phyloP scores from a whole-genome alignment of 2,888 invertebrate species.

The Entomobrya proxima region DNA sequence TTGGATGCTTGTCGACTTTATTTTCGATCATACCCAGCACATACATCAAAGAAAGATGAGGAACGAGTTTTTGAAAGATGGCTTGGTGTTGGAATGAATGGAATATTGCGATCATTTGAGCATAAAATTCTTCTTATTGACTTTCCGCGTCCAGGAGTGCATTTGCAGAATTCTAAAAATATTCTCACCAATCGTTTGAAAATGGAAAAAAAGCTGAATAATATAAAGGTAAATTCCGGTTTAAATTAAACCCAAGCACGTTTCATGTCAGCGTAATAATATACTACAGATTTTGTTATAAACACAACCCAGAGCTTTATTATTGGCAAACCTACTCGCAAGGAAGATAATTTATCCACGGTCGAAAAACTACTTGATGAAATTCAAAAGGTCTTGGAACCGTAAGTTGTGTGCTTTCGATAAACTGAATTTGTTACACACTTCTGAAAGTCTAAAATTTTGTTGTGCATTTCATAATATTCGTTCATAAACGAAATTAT shows the following conservation, averaged over 20 bases:
- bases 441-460: too few relatives aligned
- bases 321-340: slow-evolving; percentile 29
- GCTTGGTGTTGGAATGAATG: slow-evolving; percentile 61
- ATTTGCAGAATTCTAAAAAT: slow-evolving; percentile 18
- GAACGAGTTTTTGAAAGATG: slow-evolving; percentile 48
- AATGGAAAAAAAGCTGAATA: slow-evolving; percentile 38
- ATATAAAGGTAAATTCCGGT: slow-evolving; percentile 26
- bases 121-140: slow-evolving; percentile 61
- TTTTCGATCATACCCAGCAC: slow-evolving; percentile 31
- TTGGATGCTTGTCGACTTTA: slow-evolving; percentile 48
- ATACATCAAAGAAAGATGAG: slow-evolving; percentile 39
- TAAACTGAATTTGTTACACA: background rate
- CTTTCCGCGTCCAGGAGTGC: slow-evolving; percentile 57
- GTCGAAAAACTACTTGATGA: slow-evolving; percentile 59
- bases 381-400: slow-evolving; percentile 54
- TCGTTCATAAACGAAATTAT: background rate
- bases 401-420: slow-evolving; percentile 22
- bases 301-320: slow-evolving; percentile 54
- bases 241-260: background rate
- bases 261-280: background rate
- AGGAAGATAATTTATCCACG: slow-evolving; percentile 59
- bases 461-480: background rate
- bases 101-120: slow-evolving; percentile 16
- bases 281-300: too few relatives aligned
- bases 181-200: slow-evolving; percentile 33